These are phyloP conservation scores for Scomber scombrus DNA, from an alignment of 2,113 vertebrate species.

Conservation along the genomic window DNA sequence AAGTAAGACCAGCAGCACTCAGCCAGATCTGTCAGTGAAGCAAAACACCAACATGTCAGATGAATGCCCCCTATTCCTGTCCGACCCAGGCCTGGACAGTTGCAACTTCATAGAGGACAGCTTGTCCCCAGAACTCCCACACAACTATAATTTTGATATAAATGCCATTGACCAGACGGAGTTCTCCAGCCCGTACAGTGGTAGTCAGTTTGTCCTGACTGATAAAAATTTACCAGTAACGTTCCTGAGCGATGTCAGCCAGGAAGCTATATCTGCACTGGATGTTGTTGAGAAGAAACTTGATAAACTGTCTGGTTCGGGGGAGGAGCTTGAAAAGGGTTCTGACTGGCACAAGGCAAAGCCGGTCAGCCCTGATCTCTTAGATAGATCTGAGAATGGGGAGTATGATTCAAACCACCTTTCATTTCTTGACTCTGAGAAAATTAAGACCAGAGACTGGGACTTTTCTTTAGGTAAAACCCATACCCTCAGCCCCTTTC, in stretches of 20 bases:
- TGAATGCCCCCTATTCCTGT: conserved; percentile 88
- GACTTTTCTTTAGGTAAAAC: conserved; percentile 85
- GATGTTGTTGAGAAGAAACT: conserved; percentile 60
- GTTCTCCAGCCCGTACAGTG: conserved; percentile 94
- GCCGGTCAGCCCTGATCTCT: conserved; percentile 89
- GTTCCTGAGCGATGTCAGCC: conserved; percentile 94
- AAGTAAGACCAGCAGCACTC: conserved; percentile 76
- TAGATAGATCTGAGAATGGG: conserved; percentile 86
- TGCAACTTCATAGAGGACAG: conserved; percentile 96
- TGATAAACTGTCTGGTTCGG: conserved; percentile 56
- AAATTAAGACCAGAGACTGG: conserved; percentile 85
- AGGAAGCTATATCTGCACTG: conserved; percentile 88
- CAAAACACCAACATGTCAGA: conserved; percentile 84
- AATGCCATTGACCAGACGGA: conserved; percentile 93
- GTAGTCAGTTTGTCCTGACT: conserved; percentile 94
- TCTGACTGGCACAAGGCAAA: conserved; percentile 81
- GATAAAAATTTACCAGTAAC: conserved; percentile 96
- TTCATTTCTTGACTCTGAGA: conserved; percentile 84
- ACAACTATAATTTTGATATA: conserved; percentile 97
- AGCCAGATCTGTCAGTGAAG: conserved; percentile 79
- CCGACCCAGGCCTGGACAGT: conserved; percentile 93
- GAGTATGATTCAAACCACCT: conserved; percentile 83
- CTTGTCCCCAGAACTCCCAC: conserved; percentile 92
- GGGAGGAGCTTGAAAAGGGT: conserved; percentile 82
- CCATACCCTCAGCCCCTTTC: conserved; percentile 88